A percentile compares a stretch with the other conserved stretches of the same genome.
phyloP scores from a whole-genome alignment of 2,113 vertebrate genomes.

The Marmota monax region DNA sequence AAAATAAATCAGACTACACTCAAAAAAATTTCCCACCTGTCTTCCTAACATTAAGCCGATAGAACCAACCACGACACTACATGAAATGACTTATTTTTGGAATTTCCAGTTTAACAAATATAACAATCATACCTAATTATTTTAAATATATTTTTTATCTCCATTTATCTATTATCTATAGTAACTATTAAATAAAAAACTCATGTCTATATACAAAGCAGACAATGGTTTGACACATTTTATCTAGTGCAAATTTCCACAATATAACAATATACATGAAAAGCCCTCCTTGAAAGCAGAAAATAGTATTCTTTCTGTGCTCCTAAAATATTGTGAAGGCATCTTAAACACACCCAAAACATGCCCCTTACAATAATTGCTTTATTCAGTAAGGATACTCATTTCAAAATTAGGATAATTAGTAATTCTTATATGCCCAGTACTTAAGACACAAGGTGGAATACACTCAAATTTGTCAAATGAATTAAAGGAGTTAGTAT shows the following conservation, averaged over 20 bases:
- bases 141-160: neutral
- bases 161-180: neutral
- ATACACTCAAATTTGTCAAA: neutral
- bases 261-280: conserved; percentile 4
- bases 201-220: neutral
- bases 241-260: neutral
- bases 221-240: neutral
- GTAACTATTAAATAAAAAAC: neutral
- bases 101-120: conserved; percentile 35
- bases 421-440: neutral
- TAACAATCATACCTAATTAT: neutral
- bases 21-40: neutral
- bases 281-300: neutral
- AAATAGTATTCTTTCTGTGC: neutral
- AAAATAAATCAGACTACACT: no score
- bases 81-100: neutral
- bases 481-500: neutral
- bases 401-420: neutral
- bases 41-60: neutral
- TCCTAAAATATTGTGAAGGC: neutral
- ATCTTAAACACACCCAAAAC: neutral
- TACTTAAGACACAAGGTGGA: neutral
- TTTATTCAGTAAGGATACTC: neutral
- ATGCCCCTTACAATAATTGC: neutral
- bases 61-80: neutral